phyloP scores from a whole-genome alignment of 2,888 invertebrate species.

The Diplazon laetatorius region DNA sequence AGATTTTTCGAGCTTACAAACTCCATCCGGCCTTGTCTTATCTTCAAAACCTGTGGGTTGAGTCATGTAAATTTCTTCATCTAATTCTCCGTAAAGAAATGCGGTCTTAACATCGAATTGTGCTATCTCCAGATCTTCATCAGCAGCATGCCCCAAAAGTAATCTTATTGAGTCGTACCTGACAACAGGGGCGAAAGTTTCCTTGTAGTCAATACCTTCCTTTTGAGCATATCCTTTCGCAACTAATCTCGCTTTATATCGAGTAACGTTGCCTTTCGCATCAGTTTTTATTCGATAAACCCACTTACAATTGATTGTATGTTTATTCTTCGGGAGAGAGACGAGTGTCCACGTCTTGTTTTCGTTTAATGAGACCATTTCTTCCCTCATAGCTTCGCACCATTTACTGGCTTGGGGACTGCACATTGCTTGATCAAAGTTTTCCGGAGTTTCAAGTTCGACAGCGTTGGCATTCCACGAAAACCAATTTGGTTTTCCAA shows the following conservation, averaged over 20 bases:
- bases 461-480: conserved; percentile 3
- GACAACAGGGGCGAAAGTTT: conserved; percentile 20
- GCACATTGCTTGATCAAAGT: conserved; percentile 1
- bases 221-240: conserved; percentile 65
- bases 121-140: conserved; percentile 49
- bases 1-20: conserved; percentile 24
- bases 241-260: conserved; percentile 67
- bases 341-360: conserved; percentile 34
- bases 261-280: conserved; percentile 59
- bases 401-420: conserved; percentile 10
- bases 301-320: conserved; percentile 59
- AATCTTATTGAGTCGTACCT: conserved; percentile 32
- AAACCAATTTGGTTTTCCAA: conserved; percentile 9
- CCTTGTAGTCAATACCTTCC: conserved; percentile 63
- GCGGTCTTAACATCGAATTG: conserved; percentile 68
- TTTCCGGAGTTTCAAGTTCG: conserved; percentile 25
- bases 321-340: conserved; percentile 5
- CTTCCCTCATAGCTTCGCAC: conserved; percentile 39
- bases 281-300: conserved; percentile 65
- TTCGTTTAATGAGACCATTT: conserved; percentile 13
- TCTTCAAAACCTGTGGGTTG: conserved; percentile 45
- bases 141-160: conserved; percentile 59
- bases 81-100: conserved; percentile 64
- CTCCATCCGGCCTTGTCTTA: background rate
- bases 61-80: conserved; percentile 58